Evolutionary conservation across 2,888 invertebrate genomes (phyloP), one percentile per base, ranked within the genome.

Genomic region (Theretra japonica): DNA sequence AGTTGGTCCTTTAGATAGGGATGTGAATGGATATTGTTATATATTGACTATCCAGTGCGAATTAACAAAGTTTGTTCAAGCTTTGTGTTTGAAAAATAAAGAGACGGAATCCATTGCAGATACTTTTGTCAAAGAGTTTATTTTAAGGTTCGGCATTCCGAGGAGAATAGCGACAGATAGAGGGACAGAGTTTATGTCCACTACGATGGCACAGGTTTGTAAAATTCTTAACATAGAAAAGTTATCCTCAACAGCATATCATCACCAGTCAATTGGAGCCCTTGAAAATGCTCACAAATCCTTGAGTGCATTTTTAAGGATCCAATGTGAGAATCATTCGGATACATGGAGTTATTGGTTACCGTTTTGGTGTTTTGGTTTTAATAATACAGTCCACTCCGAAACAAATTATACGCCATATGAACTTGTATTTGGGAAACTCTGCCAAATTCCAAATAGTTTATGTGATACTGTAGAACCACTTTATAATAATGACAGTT

Each of bases 321-420:
- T 76, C 0, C 72, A 76, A 2, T 72, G 70, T 48, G 58, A 62
- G 7, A 69, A 69, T 7, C 4, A 71, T 53, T 60, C 70, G 28
- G 60, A 73, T 0, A 58, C 68, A 8, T 76, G 78, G 75, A 75
- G 72, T 6, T 19, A 68, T 17, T 76, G 77, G 76, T 11, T 77
- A 69, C 75, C 73, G 0, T 78, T 50, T 65, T 75, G 75, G 75
- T 75, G 74, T 30, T 76, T 74, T 19, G 41, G 70, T 33, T 75
- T 48, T n/a, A 56, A 56, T n/a, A 56, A 56, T n/a, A 56, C 56
- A n/a, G 56, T 56, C 56, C 56, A 56, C n/a, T 56, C 28, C 28
- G 28, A 28, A 28, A 28, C 28, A 28, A 28, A 28, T 28, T 28
- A 28, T 28, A 28, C 28, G 19, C 19, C 19, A 56, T 19, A 56